Evolutionary conservation across 2,113 vertebrate genomes (phyloP), one percentile per base, ranked within the genome.

Genomic region (Embiotoca jacksoni): DNA sequence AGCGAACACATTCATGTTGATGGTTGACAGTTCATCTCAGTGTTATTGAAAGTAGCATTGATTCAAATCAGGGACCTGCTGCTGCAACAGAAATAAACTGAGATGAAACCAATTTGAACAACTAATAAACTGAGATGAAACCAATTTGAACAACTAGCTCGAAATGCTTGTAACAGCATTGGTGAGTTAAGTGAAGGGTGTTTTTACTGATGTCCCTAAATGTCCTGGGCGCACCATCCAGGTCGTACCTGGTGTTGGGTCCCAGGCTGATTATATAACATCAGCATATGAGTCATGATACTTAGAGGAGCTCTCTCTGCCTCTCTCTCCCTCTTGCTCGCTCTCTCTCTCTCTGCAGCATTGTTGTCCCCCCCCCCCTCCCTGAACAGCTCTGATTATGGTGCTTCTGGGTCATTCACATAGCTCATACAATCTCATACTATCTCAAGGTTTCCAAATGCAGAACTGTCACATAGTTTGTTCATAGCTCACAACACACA

Each of bases 201-300:
- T 61, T 36, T 47, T 49, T 47, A 54, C 55, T 15, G 1, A 49
- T 2, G 5, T 37, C 57, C 36, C 23, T 16, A 60, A 67, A 70
- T 84, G 59, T 68, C 33, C 46, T 44, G 41, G 49, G 41, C 60
- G 67, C 16, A 4, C 47, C 66, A 60, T 13, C 49, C 47, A 52
- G 55, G 53, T 58, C 9, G 1, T 66, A 83, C 36, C 64, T 86
- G 75, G 35, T 74, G 67, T 52, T 50, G 31, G 61, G 71, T 33
- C 66, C 80, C 73, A 79, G 66, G 84, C 70, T 62, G 72, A 71
- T 91, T 69, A 77, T 66, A 16, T 75, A 81, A 88, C 57, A 46
- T 71, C 56, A 53, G 54, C 52, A 55, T 59, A 82, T 84, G 86
- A 88, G 52, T 86, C 78, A 87, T 68, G 53, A 65, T 67, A 65